A percentile compares a stretch with the other conserved stretches of the same genome.
These are phyloP conservation scores for Gracilinanus agilis DNA, from an alignment of 2,113 vertebrate species.

Conservation along the genomic window DNA sequence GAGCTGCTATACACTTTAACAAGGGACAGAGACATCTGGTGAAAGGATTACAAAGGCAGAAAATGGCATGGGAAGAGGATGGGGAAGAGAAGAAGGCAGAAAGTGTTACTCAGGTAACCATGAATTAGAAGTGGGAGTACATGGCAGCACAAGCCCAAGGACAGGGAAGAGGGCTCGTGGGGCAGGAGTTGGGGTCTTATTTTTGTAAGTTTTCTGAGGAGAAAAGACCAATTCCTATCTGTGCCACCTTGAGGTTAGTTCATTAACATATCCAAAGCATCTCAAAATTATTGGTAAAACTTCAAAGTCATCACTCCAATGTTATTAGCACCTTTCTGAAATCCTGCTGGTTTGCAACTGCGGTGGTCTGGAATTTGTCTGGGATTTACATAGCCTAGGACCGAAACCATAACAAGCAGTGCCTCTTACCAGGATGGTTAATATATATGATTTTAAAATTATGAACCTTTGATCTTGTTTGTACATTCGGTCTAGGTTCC, in stretches of 20 bases:
- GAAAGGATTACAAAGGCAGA: background rate
- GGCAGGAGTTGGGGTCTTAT: background rate
- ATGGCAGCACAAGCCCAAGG: no score
- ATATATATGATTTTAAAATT: background rate
- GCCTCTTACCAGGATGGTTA: background rate
- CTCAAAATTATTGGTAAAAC: background rate
- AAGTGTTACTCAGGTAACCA: background rate
- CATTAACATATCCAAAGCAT: background rate
- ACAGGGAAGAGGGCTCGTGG: background rate
- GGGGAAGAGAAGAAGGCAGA: background rate
- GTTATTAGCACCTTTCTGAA: background rate
- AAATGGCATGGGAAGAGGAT: background rate
- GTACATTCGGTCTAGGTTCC: background rate
- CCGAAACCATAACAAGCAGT: background rate
- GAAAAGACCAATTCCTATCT: no score
- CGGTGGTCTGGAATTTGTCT: background rate
- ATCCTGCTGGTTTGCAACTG: no score
- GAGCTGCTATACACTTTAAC: background rate
- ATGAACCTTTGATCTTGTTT: background rate
- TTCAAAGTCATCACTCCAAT: background rate
- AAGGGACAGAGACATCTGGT: background rate
- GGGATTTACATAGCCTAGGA: background rate
- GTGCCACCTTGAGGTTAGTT: no score
- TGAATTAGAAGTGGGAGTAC: background rate
- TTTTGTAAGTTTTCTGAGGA: background rate